Percentiles rank a stretch among this genome's conserved stretches.
Evolutionary conservation across 2,113 vertebrate species (phyloP).

Genomic region (Syngnathus floridae): DNA sequence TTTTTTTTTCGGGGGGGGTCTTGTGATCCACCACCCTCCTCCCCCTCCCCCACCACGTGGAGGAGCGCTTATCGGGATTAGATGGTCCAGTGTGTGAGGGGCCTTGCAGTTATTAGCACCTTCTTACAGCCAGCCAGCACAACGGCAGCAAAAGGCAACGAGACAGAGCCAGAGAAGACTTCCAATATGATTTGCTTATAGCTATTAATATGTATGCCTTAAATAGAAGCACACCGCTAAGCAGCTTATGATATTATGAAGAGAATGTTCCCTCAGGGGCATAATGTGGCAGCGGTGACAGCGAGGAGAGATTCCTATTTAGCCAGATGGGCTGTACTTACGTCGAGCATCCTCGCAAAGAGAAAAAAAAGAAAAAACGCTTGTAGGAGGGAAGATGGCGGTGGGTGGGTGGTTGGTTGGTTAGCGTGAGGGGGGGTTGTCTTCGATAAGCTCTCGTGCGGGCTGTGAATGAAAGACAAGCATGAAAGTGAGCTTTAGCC

Average conservation of each 20-base stretch:
- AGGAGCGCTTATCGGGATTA: slow-evolving; percentile 73
- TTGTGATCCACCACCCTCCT: slow-evolving; percentile 63
- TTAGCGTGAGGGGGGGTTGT: slow-evolving; percentile 62
- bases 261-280: slow-evolving; percentile 82
- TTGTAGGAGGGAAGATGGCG: slow-evolving; percentile 77
- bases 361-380: slow-evolving; percentile 34
- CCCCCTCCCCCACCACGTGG: slow-evolving; percentile 50
- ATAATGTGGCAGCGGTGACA: slow-evolving; percentile 81
- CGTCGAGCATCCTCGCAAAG: slow-evolving; percentile 72
- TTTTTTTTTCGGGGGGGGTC: slow-evolving; percentile 30
- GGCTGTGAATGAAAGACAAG: slow-evolving; percentile 80
- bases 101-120: slow-evolving; percentile 78
- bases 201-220: slow-evolving; percentile 85
- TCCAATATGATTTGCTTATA: slow-evolving; percentile 82
- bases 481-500: slow-evolving; percentile 81
- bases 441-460: slow-evolving; percentile 75
- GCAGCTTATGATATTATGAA: slow-evolving; percentile 84
- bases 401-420: slow-evolving; percentile 63
- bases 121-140: slow-evolving; percentile 71
- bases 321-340: slow-evolving; percentile 81
- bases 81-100: slow-evolving; percentile 69
- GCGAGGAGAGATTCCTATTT: slow-evolving; percentile 78
- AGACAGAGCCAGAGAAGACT: slow-evolving; percentile 77
- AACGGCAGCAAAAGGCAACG: slow-evolving; percentile 73
- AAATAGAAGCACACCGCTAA: slow-evolving; percentile 82